A percentile compares a stretch with the other conserved stretches of the same genome.
phyloP scores from a whole-genome alignment of 2,797 vertebrate genomes.

The Coccyzus lansbergi region DNA sequence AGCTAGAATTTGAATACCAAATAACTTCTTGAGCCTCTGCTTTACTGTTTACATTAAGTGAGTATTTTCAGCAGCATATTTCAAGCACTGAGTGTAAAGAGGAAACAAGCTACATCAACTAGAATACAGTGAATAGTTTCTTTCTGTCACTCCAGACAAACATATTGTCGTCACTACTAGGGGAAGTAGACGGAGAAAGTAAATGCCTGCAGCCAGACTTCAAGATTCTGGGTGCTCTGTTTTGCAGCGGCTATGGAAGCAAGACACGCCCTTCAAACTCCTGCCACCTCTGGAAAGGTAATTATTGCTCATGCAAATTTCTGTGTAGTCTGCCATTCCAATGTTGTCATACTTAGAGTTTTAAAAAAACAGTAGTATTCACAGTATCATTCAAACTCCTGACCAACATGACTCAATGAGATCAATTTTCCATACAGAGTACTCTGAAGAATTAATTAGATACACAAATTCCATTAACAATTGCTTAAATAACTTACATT shows the following conservation, averaged over 20 bases:
- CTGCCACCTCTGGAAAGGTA: not conserved
- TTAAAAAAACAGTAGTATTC: not conserved
- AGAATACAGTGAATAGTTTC: not conserved
- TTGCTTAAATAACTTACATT: not conserved
- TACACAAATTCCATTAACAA: constrained; percentile 1
- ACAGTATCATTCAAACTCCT: not conserved
- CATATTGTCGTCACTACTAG: not conserved
- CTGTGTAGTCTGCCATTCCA: not conserved
- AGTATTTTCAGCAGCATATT: not conserved
- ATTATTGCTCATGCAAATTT: not conserved
- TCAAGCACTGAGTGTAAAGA: not conserved
- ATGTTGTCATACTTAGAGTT: not conserved
- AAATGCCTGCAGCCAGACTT: not conserved
- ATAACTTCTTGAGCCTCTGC: not conserved
- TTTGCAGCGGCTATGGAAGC: not conserved
- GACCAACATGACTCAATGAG: not conserved
- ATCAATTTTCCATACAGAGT: not conserved
- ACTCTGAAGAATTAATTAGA: constrained; percentile 18
- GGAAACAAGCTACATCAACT: not conserved
- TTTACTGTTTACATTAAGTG: not conserved
- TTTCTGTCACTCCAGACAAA: not conserved
- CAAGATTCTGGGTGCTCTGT: not conserved
- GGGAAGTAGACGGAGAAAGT: not conserved
- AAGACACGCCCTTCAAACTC: not conserved
- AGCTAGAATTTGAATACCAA: not conserved